These are phyloP conservation scores for Caradrina kadenii DNA, from an alignment of 2,888 invertebrate genomes.

Conservation along the genomic window DNA sequence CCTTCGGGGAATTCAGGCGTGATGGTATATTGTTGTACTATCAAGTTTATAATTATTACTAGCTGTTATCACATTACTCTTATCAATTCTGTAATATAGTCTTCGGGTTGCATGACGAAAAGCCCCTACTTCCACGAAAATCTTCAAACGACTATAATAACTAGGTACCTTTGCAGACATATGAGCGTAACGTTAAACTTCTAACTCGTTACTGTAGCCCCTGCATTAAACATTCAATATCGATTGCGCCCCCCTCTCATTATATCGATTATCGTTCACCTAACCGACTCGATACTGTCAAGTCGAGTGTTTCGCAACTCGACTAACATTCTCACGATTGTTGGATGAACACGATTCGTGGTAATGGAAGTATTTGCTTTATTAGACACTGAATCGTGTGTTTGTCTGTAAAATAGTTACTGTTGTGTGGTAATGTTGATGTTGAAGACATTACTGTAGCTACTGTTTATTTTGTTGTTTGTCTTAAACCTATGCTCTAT, in stretches of 20 bases:
- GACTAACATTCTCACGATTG: conserved; percentile 48
- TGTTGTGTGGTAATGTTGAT: conserved; percentile 25
- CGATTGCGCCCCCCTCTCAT: conserved; percentile 63
- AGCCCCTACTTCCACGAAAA: too few relatives aligned
- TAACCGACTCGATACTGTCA: conserved; percentile 58
- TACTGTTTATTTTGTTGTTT: conserved; percentile 10
- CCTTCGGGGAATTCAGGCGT: too few relatives aligned
- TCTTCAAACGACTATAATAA: conserved; percentile 12
- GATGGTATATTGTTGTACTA: too few relatives aligned
- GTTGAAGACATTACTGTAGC: background rate
- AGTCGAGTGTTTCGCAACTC: conserved; percentile 49
- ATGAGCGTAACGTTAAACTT: conserved; percentile 13
- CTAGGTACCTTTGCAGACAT: background rate
- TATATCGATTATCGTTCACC: conserved; percentile 65
- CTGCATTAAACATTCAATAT: conserved; percentile 66
- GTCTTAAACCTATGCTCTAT: conserved; percentile 10
- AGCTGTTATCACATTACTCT: too few relatives aligned
- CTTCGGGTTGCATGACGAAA: too few relatives aligned
- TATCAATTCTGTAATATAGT: too few relatives aligned
- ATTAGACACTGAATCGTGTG: conserved; percentile 40
- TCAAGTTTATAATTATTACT: too few relatives aligned
- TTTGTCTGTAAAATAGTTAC: conserved; percentile 20
- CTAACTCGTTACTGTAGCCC: conserved; percentile 10
- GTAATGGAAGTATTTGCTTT: conserved; percentile 35
- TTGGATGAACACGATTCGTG: conserved; percentile 46